Evolutionary conservation across 1,140 invertebrate species (phyloP), one percentile per base, ranked within the genome.

Genomic region (Rhizoglyphus robini): DNA sequence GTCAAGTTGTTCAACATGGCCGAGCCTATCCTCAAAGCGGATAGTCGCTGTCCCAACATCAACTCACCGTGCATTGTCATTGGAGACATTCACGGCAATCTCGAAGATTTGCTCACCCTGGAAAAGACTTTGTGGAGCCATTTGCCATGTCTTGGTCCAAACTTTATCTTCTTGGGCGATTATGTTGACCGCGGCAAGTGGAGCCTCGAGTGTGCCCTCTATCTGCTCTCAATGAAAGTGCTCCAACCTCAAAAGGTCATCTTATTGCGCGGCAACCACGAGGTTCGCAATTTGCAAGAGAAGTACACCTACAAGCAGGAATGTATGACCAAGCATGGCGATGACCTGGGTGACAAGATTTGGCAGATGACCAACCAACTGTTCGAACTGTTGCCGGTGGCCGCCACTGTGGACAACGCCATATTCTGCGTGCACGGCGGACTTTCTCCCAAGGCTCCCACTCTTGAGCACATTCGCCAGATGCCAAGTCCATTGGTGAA

Each of bases 341-440:
- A 82, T 13, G 73, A 74, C 36, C 71, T 82, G 25, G 84, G 84
- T 0, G 49, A 67, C 5, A 78, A 80, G 69, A 78, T 87, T 31
- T 87, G 85, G 84, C 81, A 83, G 65, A 78, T 80, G 3, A 78
- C 86, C 3, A 87, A 87, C 73, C 74, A 79, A 20, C 83, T 80
- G 20, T 87, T 87, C 75, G 85, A 88, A 75, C 76, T 73, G n/a
- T 80, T 87, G 78, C 83, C 85, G 8, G 68, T 87, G 41, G 83
- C 84, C 13, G 85, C 85, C 11, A 79, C 83, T 20, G 77, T 87
- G 29, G 85, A 87, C 75, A 80, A 80, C 29, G 83, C 82, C 77
- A 78, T 86, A 68, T 86, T 86, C 72, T 86, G 85, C 76, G 83
- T 81, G 61, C 85, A 87, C 75, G 85, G 85, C 23, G 85, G 85